phyloP scores from a whole-genome alignment of 2,113 vertebrate genomes.

The Oreocharis arfaki region DNA sequence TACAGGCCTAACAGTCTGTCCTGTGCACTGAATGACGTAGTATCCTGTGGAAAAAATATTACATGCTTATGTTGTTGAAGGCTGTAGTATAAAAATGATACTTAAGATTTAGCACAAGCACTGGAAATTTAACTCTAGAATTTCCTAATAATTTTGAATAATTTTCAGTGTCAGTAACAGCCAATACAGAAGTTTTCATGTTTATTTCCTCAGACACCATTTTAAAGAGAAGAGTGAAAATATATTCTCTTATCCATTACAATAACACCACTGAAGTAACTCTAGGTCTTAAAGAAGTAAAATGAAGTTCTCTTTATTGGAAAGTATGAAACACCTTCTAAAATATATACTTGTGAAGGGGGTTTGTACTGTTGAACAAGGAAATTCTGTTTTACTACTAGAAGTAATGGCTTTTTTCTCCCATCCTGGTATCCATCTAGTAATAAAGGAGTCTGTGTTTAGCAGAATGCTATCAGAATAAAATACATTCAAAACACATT shows the following conservation, averaged over 20 bases:
- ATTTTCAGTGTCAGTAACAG: not conserved
- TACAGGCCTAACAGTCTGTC: not conserved
- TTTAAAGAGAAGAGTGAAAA: not conserved
- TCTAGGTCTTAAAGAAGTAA: not conserved
- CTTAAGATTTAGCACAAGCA: not conserved
- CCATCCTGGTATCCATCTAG: not conserved
- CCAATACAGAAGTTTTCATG: not conserved
- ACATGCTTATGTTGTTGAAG: not conserved
- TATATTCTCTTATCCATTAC: not conserved
- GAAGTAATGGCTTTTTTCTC: not conserved
- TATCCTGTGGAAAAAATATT: conserved; percentile 25
- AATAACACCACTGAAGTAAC: not conserved
- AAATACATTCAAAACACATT: not conserved
- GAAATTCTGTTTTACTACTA: not conserved
- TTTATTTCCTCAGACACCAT: not conserved
- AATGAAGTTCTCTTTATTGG: not conserved
- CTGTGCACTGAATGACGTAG: not conserved
- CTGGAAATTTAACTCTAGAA: not conserved
- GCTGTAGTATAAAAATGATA: not conserved
- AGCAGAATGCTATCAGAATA: not conserved
- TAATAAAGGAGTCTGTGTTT: not conserved
- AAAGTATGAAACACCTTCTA: not conserved
- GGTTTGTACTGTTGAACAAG: not conserved
- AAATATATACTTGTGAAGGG: not conserved
- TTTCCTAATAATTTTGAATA: not conserved